Evolutionary conservation across 2,113 vertebrate species (phyloP).

Genomic region (Odontesthes bonariensis): DNA sequence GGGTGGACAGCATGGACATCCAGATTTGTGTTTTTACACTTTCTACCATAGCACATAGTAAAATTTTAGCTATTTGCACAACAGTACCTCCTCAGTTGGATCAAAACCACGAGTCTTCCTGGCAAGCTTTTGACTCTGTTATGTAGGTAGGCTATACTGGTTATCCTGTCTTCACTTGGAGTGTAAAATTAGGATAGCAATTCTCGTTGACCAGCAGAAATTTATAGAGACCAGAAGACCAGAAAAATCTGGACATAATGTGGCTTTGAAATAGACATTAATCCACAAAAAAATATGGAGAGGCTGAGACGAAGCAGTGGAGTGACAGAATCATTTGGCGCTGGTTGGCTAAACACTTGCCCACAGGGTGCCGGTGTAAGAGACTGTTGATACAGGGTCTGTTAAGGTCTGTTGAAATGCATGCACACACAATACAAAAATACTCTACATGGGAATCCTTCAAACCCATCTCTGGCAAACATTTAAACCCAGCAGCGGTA

Average conservation of each 20-base stretch:
- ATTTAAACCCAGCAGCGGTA: constrained; percentile 20
- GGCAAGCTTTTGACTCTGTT: too few relatives aligned
- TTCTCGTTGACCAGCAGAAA: background rate
- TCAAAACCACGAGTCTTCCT: too few relatives aligned
- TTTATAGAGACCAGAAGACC: background rate
- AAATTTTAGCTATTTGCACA: too few relatives aligned
- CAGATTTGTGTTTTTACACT: too few relatives aligned
- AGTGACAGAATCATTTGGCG: constrained; percentile 42
- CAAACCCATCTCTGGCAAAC: background rate
- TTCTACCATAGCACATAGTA: too few relatives aligned
- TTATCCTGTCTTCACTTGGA: too few relatives aligned
- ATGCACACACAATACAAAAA: constrained; percentile 10
- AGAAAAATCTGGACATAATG: background rate
- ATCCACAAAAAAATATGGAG: constrained; percentile 20
- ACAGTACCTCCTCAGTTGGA: too few relatives aligned
- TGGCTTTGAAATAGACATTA: background rate
- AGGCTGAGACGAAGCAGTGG: constrained; percentile 13
- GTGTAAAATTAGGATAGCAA: background rate
- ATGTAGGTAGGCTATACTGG: too few relatives aligned
- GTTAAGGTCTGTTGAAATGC: constrained; percentile 10
- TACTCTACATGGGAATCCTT: background rate
- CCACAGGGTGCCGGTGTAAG: constrained; percentile 43
- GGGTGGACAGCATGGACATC: too few relatives aligned
- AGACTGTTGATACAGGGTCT: too few relatives aligned
- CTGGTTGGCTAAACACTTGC: constrained; percentile 73